Evolutionary conservation across 2,888 invertebrate genomes (phyloP).

Genomic region (Shargacucullia verbasci): DNA sequence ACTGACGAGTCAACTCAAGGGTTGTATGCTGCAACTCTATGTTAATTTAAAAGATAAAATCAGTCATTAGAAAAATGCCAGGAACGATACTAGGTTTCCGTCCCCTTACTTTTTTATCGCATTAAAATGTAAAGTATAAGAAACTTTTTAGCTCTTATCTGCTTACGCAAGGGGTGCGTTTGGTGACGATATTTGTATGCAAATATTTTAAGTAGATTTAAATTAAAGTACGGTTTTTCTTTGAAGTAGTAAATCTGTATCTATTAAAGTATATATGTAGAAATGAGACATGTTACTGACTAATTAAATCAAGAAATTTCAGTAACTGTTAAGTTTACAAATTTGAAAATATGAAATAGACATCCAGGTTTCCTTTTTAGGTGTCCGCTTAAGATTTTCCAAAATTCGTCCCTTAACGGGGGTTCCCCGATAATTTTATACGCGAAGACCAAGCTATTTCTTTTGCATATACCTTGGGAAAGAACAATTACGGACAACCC

Average conservation of each 20-base stretch:
- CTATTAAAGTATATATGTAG: no score
- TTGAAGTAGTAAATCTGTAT: constrained; percentile 1
- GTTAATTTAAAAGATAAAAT: constrained; percentile 39
- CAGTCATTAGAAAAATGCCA: constrained; percentile 34
- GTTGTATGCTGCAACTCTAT: constrained; percentile 7
- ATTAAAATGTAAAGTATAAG: constrained; percentile 34
- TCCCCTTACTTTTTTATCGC: constrained; percentile 29
- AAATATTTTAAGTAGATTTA: constrained; percentile 40
- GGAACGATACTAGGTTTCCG: constrained; percentile 30
- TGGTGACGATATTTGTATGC: constrained; percentile 38
- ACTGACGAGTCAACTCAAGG: constrained; percentile 8
- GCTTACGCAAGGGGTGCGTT: constrained; percentile 27
- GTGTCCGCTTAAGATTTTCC: no score
- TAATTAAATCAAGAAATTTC: no score
- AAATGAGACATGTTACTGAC: no score
- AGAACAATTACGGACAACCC: no score
- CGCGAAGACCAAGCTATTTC: no score
- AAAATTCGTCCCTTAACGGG: no score
- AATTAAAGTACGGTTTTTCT: not conserved
- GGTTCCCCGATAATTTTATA: no score
- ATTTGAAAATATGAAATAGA: no score
- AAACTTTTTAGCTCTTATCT: constrained; percentile 25
- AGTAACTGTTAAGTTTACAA: no score
- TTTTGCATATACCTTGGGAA: no score
- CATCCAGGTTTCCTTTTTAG: no score